These are phyloP conservation scores for Arctocebus calabarensis DNA, from an alignment of 2,797 vertebrate genomes.

Conservation along the genomic window DNA sequence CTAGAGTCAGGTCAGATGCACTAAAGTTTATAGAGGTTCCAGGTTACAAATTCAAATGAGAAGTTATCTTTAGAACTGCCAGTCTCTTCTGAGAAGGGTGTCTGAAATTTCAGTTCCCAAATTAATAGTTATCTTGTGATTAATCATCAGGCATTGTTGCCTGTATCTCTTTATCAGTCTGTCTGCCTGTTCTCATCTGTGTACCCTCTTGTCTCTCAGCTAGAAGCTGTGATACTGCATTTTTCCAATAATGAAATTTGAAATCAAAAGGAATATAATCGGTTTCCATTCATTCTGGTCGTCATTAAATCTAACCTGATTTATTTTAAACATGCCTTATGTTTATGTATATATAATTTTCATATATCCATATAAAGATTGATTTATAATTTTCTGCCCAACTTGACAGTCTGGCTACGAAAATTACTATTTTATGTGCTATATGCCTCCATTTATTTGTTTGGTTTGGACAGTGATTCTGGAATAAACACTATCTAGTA, in stretches of 20 bases:
- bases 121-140: background rate
- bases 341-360: slow-evolving; percentile 42
- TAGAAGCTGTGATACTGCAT: background rate
- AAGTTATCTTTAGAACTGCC: slow-evolving; percentile 5
- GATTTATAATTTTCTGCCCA: slow-evolving; percentile 50
- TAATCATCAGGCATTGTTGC: background rate
- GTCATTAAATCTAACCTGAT: slow-evolving; percentile 19
- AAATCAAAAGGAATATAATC: slow-evolving; percentile 25
- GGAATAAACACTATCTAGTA: slow-evolving; percentile 41
- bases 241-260: slow-evolving; percentile 43
- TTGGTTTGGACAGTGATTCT: slow-evolving; percentile 54
- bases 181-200: background rate
- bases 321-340: slow-evolving; percentile 45
- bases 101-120: background rate
- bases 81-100: background rate
- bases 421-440: background rate
- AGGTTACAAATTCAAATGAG: background rate
- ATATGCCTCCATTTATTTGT: background rate
- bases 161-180: background rate
- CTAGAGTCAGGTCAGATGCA: slow-evolving; percentile 29
- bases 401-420: slow-evolving; percentile 10
- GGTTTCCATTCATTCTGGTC: background rate
- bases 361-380: background rate
- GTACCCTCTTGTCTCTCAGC: background rate
- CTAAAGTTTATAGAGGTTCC: background rate